These are phyloP conservation scores for Nesidiocoris tenuis DNA, from an alignment of 2,888 invertebrate species.

Conservation along the genomic window DNA sequence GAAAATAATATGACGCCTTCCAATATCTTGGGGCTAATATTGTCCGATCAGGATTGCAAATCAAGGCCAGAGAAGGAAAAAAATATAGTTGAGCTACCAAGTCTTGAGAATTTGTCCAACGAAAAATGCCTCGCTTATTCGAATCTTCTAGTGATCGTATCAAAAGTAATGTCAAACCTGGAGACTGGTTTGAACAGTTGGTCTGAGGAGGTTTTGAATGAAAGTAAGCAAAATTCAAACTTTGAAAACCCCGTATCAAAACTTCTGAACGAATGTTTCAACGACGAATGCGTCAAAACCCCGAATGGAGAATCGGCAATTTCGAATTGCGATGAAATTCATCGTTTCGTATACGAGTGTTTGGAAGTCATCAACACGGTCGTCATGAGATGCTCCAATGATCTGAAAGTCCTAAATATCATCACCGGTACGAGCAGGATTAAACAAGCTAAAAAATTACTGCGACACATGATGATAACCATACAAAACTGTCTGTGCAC, in stretches of 20 bases:
- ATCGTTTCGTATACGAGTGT: not conserved
- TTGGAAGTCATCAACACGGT: slow-evolving; percentile 2
- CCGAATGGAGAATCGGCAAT: not conserved
- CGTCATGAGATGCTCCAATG: not conserved
- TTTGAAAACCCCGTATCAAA: not conserved
- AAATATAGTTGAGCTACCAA: too few species aligned
- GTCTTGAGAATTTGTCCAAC: too few species aligned
- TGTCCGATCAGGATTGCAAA: too few species aligned
- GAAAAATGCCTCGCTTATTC: too few species aligned
- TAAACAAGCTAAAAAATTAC: not conserved
- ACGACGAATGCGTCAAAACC: not conserved
- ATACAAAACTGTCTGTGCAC: slow-evolving; percentile 8
- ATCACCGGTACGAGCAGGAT: not conserved
- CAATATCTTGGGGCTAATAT: too few species aligned
- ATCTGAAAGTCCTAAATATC: not conserved
- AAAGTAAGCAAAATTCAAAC: too few species aligned
- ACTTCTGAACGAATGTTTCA: not conserved
- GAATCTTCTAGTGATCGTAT: not conserved
- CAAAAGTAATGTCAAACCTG: not conserved
- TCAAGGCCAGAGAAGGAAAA: too few species aligned
- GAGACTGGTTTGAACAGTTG: not conserved
- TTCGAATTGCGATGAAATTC: not conserved
- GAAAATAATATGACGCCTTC: too few species aligned
- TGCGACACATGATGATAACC: not conserved
- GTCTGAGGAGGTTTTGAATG: not conserved